Conservation (phyloP, 2,888 invertebrate species). For the Lasioglossum leucozonium region DNA sequence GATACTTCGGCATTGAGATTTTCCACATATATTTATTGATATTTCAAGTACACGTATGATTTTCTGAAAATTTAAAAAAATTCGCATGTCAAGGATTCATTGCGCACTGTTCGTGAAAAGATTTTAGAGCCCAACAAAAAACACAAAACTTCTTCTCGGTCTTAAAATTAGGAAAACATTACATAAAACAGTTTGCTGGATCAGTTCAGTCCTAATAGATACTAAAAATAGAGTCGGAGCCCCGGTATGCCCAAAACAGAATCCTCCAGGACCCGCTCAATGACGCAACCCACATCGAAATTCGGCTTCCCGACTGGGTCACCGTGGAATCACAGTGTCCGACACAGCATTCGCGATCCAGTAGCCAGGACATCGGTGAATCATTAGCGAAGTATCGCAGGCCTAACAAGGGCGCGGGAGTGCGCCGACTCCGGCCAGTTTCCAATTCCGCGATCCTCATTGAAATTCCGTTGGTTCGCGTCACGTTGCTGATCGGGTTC, state of each 20-base stretch:
- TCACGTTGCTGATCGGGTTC: slow-evolving; percentile 34
- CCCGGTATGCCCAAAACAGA: no score
- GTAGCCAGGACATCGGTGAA: not conserved
- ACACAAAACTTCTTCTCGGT: not conserved
- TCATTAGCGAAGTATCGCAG: slow-evolving; percentile 20
- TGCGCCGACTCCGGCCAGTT: slow-evolving; percentile 14
- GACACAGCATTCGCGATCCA: not conserved
- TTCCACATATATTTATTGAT: no score
- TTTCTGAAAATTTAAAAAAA: not conserved
- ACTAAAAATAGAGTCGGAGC: no score
- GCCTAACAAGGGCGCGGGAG: slow-evolving; percentile 15
- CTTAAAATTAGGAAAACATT: not conserved
- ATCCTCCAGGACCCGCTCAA: not conserved
- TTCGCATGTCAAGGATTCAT: no score
- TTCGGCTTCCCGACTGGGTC: not conserved
- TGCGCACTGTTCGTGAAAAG: not conserved
- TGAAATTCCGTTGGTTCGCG: slow-evolving; percentile 44
- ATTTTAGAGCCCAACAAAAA: not conserved
- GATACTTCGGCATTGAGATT: no score
- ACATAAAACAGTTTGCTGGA: no score
- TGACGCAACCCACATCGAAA: not conserved
- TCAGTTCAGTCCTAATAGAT: no score
- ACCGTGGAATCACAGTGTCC: not conserved
- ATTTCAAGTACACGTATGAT: not conserved
- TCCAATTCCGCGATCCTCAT: slow-evolving; percentile 50